Conservation (phyloP, 23 tunicate genomes). For the Diplosoma virens region DNA sequence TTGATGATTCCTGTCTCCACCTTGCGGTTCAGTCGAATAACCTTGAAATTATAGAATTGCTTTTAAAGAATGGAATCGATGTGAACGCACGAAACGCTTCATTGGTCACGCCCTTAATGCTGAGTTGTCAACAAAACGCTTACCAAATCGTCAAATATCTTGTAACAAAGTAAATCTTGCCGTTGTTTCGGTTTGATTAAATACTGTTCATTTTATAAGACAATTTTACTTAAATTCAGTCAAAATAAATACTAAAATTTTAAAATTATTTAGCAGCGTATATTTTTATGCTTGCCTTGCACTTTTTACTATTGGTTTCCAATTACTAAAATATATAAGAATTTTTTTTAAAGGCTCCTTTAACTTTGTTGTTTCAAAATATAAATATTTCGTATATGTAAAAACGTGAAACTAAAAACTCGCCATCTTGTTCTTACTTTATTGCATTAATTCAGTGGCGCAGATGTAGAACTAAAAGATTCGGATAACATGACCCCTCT, state of each 20-base stretch:
- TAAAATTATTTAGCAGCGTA: too few relatives aligned
- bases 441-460: slow-evolving; percentile 43
- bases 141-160: slow-evolving; percentile 71
- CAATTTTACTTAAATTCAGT: too few relatives aligned
- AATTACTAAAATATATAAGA: neutral
- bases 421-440: neutral
- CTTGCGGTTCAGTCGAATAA: slow-evolving; percentile 85
- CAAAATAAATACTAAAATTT: too few relatives aligned
- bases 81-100: slow-evolving; percentile 60
- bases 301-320: too few relatives aligned
- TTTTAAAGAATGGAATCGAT: slow-evolving; percentile 75
- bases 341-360: neutral
- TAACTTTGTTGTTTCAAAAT: neutral
- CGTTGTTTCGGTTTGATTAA: too few relatives aligned
- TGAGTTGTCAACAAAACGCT: slow-evolving; percentile 78
- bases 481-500: slow-evolving; percentile 83
- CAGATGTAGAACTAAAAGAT: slow-evolving; percentile 80
- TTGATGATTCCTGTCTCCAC: slow-evolving; percentile 78
- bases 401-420: neutral
- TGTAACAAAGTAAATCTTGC: slow-evolving; percentile 73
- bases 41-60: slow-evolving; percentile 69
- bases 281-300: too few relatives aligned
- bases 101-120: slow-evolving; percentile 68
- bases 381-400: too few relatives aligned
- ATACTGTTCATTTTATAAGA: too few relatives aligned